Evolutionary conservation across 2,888 invertebrate species (phyloP), one percentile per base, ranked within the genome.

Genomic region (Drosophila peninsularis): DNA sequence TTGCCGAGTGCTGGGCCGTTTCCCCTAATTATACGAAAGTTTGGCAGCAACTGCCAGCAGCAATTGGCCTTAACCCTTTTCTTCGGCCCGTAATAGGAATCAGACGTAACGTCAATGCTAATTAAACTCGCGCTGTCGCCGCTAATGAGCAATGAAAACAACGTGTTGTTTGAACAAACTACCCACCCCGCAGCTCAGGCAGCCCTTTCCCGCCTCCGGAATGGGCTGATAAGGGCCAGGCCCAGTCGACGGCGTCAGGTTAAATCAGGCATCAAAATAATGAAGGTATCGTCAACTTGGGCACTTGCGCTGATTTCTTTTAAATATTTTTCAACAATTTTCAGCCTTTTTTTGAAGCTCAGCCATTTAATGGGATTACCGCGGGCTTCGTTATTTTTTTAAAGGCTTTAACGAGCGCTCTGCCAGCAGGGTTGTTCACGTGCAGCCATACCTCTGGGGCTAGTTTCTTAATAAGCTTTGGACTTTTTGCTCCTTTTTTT

Each of bases 101-200:
- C 69, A 71, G 88, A 76, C 71, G 81, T 58, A 68, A 80, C 78
- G 88, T 84, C 88, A 78, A 72, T 80, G 84, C 90, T 87, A 90
- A 90, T 89, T 90, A 89, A 89, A 89, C 80, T 89, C 76, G 82
- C 81, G 86, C 86, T 76, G 82, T 90, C 84, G 87, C 86, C 75
- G 80, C 90, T 90, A 91, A 90, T 90, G 91, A 91, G 91, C 90
- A 90, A 90, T 91, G 91, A 91, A 91, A 90, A 90, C 90, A 90
- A 91, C 89, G 91, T 91, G 90, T 91, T 90, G 77, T 89, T 71
- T 74, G 64, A 62, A 13, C 55, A 54, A 68, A 55, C 64, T 56
- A 21, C 49, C n/a, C 44, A 13, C n/a, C n/a, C 5, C 5, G 6
- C 39, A 41, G 55, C 54, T 49, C 41, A 37, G 30, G 21, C 41